Base-by-base conservation (phyloP, 2,797 vertebrate genomes). In the Crenichthys baileyi region DNA sequence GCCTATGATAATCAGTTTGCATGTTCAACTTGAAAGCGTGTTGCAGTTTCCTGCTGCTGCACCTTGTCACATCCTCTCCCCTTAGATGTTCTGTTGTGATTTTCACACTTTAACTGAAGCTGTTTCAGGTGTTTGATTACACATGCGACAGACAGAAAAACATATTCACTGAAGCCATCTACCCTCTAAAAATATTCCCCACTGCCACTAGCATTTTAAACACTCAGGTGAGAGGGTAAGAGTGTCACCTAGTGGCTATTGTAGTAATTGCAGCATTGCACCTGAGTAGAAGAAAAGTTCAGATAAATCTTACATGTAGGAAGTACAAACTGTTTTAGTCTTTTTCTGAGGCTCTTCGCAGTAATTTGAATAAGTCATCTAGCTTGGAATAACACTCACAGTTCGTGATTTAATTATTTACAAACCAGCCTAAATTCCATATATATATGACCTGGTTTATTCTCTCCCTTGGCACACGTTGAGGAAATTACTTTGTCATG, bases 201-300 rank as follows among this genome's bases (percentile, higher is more conserved):
- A 22, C 61, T 75, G 75, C 50, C 26, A 4, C 44, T 22, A 31
- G 46, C 12, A 9, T 0, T 15, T 5, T n/a, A 46, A 18, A 0
- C 36, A 68, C 73, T 81, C 84, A 81, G 58, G 63, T 0, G 73
- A 94, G 93, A 86, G 83, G 46, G 86, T 75, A 90, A 94, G 89
- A 80, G 90, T 94, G 94, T 91, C 95, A 93, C 89, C 95, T 92
- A 91, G 91, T 93, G 94, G 26, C 70, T 1, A 0, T 3, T 0
- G 1, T 1, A 0, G 73, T 22, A 55, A 72, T 39, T 58, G 36
- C 84, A 60, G 0, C 9, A 1, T 26, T 24, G 39, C 24, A 48
- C 20, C 16, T 46, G 6, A 20, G 72, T 51, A 11, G 9, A 20
- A 72, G 13, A 22, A 55, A 56, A 73, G 51, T n/a, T 9, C 31